phyloP scores from a whole-genome alignment of 2,113 vertebrate genomes.

The Lepisosteus oculatus region DNA sequence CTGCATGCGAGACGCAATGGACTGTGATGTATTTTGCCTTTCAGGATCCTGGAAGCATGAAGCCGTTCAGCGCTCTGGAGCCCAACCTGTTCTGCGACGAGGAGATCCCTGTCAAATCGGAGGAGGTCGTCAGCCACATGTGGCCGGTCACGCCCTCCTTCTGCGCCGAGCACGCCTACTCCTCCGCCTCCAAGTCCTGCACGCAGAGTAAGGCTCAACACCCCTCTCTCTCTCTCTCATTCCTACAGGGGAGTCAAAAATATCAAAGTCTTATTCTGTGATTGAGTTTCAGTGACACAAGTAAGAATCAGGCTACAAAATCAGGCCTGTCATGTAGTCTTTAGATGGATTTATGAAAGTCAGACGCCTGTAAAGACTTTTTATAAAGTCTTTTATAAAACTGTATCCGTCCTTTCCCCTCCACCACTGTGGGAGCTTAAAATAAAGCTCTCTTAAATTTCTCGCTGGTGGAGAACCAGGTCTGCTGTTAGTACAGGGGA shows the following conservation, averaged over 20 bases:
- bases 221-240: neutral
- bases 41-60: slow-evolving; percentile 91
- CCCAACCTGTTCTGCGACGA: slow-evolving; percentile 95
- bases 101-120: slow-evolving; percentile 96
- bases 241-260: too few relatives aligned
- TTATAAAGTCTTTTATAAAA: too few relatives aligned
- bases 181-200: slow-evolving; percentile 93
- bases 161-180: slow-evolving; percentile 94
- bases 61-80: slow-evolving; percentile 81
- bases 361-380: too few relatives aligned
- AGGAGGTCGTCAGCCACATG: slow-evolving; percentile 98
- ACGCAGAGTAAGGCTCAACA: slow-evolving; percentile 77
- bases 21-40: slow-evolving; percentile 27
- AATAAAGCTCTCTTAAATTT: too few relatives aligned
- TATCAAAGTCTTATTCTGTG: too few relatives aligned
- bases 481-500: too few relatives aligned
- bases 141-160: slow-evolving; percentile 90
- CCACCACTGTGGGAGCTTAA: neutral
- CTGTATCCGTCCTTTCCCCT: neutral
- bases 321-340: too few relatives aligned
- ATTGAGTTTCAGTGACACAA: too few relatives aligned
- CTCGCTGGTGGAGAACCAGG: too few relatives aligned
- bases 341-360: too few relatives aligned
- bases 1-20: too few relatives aligned
- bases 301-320: too few relatives aligned